Base-by-base conservation (phyloP, 2,888 invertebrate genomes). In the Anthophora plumipes region DNA sequence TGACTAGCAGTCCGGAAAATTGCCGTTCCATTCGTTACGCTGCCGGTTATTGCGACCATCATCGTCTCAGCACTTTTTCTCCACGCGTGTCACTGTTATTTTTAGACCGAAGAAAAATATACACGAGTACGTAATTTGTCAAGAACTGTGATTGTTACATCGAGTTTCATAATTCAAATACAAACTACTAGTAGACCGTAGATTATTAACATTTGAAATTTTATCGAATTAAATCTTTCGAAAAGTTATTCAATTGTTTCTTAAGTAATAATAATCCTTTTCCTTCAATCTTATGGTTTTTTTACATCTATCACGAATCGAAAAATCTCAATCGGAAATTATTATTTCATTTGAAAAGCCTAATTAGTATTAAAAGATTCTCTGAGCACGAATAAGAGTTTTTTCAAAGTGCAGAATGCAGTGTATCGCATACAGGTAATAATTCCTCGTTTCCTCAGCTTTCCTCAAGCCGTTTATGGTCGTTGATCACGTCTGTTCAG, bases 1-100 rank as follows among this genome's bases (percentile, higher is more conserved):
- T 31, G 31, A 31, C 59, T 66, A 80, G 12, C 67, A 78, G 82
- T 43, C 68, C 77, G 82, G 77, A 87, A 88, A 87, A 88, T 88
- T 85, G 84, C 79, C 59, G 64, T 60, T 25, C 52, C 50, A 57
- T 72, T 77, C 70, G 20, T 59, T 64, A 76, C 37, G 41, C 48
- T 11, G 69, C 11, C 12, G 54, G 25, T 70, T 80, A 64, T 68
- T 68, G 37, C 75, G 22, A 54, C 55, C 37, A 64, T 69, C 60
- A 25, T 67, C 37, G 17, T 60, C 39, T 60, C 8, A 14, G 39
- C 20, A 17, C 14, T 61, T 60, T 74, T 37, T 41, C 60, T 70
- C n/a, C 25, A 20, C 31, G 14, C 2, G 6, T 67, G 70, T 66
- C 77, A 77, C 20, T 67, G n/a, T 70, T 77, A 79, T 79, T 79